Conservation (phyloP, 1,140 invertebrate species). For the Pemphigus obesinymphae region DNA sequence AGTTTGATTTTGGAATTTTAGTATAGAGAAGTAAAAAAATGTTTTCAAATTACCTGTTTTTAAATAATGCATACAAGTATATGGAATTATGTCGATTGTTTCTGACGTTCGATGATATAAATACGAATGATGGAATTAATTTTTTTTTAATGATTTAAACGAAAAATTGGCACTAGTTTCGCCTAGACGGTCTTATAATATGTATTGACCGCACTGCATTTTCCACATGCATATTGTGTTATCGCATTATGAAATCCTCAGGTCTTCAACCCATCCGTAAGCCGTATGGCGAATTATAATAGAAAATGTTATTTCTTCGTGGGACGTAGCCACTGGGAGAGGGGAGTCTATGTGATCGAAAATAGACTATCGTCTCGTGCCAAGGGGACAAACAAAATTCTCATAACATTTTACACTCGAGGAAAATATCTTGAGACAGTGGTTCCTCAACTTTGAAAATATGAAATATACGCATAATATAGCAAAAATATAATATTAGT, state of each 20-base stretch:
- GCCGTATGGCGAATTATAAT: neutral
- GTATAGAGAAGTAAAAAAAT: too few species aligned
- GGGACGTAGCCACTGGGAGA: neutral
- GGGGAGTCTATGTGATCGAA: neutral
- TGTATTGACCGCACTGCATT: neutral
- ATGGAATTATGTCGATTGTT: too few species aligned
- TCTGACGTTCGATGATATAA: too few species aligned
- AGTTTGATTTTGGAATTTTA: too few species aligned
- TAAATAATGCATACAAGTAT: too few species aligned
- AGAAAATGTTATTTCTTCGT: neutral
- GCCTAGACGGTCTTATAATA: neutral
- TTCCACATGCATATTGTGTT: neutral
- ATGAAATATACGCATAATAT: too few species aligned
- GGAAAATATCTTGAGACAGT: conserved; percentile 3
- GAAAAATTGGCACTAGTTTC: neutral
- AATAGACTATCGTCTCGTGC: neutral
- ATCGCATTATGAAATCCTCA: neutral
- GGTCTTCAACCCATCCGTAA: neutral
- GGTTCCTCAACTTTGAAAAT: conserved; percentile 9
- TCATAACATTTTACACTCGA: conserved; percentile 4
- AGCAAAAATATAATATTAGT: too few species aligned
- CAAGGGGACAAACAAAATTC: conserved; percentile 4
- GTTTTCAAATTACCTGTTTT: too few species aligned
- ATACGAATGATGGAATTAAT: too few species aligned
- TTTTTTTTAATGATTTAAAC: neutral